Conservation (phyloP, 1,140 invertebrate species). For the Odontomachus brunneus region DNA sequence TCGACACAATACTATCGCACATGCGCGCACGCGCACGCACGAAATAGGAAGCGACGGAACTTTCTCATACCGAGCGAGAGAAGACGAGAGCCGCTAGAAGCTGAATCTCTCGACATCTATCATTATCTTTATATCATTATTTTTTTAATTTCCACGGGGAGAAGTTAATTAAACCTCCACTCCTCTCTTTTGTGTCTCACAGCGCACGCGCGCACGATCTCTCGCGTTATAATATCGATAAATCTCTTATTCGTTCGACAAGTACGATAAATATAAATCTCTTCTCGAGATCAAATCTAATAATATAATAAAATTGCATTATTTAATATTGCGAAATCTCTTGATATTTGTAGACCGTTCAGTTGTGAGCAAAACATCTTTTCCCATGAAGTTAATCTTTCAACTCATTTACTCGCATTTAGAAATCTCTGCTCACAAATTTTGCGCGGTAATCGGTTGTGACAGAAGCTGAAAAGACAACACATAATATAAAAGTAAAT, state of each 20-base stretch:
- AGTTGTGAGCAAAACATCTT: too few species aligned
- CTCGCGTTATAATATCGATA: not conserved
- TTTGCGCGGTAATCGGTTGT: too few species aligned
- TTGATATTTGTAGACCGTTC: too few species aligned
- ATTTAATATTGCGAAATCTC: too few species aligned
- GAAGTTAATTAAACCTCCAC: slow-evolving; percentile 37
- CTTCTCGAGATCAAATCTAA: too few species aligned
- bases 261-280: not conserved
- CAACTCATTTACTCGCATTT: too few species aligned
- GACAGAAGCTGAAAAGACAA: too few species aligned
- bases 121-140: slow-evolving; percentile 53
- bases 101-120: slow-evolving; percentile 36
- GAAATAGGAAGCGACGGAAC: slow-evolving; percentile 24
- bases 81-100: not conserved
- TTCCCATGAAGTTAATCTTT: too few species aligned
- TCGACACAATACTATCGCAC: slow-evolving; percentile 41
- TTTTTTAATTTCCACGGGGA: slow-evolving; percentile 2
- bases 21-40: not conserved
- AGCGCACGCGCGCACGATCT: not conserved
- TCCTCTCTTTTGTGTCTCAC: slow-evolving; percentile 6
- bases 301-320: too few species aligned
- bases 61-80: slow-evolving; percentile 28
- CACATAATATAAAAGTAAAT: too few species aligned
- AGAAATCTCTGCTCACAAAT: too few species aligned
- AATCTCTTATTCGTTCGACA: not conserved